These are phyloP conservation scores for Psephotus haematonotus DNA, from an alignment of 2,113 vertebrate species.

Conservation along the genomic window DNA sequence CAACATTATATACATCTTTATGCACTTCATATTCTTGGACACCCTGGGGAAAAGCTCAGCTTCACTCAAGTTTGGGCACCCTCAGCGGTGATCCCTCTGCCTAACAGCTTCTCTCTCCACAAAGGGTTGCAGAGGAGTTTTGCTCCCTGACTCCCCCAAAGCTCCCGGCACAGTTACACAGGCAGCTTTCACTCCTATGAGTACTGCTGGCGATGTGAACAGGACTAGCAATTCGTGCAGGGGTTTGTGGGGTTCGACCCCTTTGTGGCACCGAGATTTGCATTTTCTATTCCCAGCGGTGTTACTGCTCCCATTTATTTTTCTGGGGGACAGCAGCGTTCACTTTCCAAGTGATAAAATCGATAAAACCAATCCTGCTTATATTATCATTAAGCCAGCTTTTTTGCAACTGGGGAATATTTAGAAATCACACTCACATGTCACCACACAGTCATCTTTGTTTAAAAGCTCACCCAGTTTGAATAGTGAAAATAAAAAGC, in stretches of 20 bases:
- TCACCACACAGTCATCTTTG: background rate
- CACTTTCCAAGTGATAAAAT: background rate
- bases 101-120: background rate
- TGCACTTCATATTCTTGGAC: background rate
- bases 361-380: background rate
- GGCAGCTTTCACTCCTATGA: fast-evolving
- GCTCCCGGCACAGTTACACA: background rate
- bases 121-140: background rate
- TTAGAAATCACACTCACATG: background rate
- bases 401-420: background rate
- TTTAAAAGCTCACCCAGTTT: conserved; percentile 1
- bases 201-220: background rate
- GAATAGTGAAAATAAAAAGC: conserved; percentile 13
- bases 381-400: background rate
- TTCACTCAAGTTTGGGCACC: background rate
- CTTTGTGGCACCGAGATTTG: fast-evolving
- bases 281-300: fast-evolving
- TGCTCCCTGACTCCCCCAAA: background rate
- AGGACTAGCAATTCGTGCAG: background rate
- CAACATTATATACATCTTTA: background rate
- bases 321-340: background rate
- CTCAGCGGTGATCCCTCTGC: fast-evolving
- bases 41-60: background rate
- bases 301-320: background rate
- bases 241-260: background rate